Conservation (phyloP, 2,113 vertebrate genomes). For the Gorsachius goisagi region DNA sequence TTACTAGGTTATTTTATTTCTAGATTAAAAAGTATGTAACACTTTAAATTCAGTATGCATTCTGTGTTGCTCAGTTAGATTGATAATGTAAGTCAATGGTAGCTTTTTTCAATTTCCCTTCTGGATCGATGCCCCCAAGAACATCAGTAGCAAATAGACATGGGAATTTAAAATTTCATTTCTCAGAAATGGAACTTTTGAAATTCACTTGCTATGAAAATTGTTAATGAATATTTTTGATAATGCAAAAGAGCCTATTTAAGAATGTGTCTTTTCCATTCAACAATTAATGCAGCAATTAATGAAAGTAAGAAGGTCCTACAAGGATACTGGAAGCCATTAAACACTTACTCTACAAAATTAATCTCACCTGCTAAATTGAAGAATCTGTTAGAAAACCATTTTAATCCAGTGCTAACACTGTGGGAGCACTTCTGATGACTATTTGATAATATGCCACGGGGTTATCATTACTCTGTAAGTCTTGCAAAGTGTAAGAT, state of each 20-base stretch:
- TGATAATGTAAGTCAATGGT: not conserved
- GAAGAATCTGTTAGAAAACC: not conserved
- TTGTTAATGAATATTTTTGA: slow-evolving; percentile 8
- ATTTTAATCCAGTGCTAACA: not conserved
- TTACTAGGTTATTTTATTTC: not conserved
- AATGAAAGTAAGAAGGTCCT: not conserved
- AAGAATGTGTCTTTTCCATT: not conserved
- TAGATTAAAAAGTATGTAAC: not conserved
- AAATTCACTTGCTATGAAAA: slow-evolving; percentile 10
- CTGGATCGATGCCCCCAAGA: not conserved
- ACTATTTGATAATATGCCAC: not conserved
- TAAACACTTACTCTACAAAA: not conserved
- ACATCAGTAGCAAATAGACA: not conserved
- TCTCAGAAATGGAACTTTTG: not conserved
- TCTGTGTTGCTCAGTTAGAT: not conserved
- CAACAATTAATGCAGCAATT: not conserved
- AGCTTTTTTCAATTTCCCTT: not conserved
- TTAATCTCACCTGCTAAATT: not conserved
- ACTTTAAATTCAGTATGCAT: not conserved
- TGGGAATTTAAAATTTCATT: not conserved
- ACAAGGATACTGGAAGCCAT: not conserved
- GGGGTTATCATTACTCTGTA: not conserved
- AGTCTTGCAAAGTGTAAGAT: not conserved
- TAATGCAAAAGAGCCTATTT: not conserved
- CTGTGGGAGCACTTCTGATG: not conserved